Conservation (phyloP, 2,797 vertebrate genomes). For the Australoheros facetus region DNA sequence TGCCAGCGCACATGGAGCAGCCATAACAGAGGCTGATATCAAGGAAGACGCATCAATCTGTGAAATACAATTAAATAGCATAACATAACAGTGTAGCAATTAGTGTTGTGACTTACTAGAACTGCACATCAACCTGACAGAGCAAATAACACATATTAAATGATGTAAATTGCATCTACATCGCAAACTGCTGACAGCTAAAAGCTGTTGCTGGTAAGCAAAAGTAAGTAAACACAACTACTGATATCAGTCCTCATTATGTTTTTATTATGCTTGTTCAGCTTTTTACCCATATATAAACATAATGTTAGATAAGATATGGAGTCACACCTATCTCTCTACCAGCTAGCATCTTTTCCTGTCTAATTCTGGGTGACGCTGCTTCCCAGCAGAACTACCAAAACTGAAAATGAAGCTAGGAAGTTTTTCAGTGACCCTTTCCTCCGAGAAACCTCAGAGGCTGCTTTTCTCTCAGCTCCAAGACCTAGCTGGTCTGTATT, state of each 20-base stretch:
- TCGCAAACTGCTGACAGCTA: neutral
- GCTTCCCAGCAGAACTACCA: neutral
- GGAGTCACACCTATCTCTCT: neutral
- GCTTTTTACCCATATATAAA: neutral
- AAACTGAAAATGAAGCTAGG: neutral
- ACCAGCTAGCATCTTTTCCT: neutral
- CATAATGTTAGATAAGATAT: neutral
- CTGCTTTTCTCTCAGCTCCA: neutral
- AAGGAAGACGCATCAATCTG: constrained; percentile 91
- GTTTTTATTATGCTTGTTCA: neutral
- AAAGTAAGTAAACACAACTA: neutral
- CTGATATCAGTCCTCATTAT: neutral
- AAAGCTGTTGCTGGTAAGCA: neutral
- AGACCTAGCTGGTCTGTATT: neutral
- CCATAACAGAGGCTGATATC: constrained; percentile 97
- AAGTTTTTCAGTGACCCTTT: neutral
- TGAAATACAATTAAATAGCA: neutral
- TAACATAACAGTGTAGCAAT: too few relatives aligned
- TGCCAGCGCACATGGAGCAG: constrained; percentile 92
- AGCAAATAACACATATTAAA: neutral
- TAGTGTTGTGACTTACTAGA: neutral
- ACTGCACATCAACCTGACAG: neutral
- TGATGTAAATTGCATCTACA: neutral
- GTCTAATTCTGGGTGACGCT: neutral
- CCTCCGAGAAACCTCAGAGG: neutral